A percentile compares a stretch with the other conserved stretches of the same genome.
phyloP scores from a whole-genome alignment of 2,888 invertebrate genomes.

The Arrhopalites spinosus region DNA sequence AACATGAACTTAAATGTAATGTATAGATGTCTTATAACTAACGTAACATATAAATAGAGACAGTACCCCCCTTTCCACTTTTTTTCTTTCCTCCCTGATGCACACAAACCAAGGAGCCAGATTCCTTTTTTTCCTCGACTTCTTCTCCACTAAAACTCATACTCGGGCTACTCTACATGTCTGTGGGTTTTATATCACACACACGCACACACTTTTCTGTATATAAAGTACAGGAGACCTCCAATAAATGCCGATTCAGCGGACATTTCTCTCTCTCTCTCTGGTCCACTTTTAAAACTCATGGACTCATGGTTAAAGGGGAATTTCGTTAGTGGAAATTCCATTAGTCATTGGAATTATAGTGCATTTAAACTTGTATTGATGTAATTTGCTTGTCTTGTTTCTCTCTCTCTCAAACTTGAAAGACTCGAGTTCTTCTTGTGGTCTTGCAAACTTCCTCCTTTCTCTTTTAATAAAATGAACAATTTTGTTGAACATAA shows the following conservation, averaged over 20 bases:
- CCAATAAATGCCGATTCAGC: constrained; percentile 31
- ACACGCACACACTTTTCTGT: background rate
- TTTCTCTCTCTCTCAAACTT: too few relatives aligned
- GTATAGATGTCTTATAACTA: too few relatives aligned
- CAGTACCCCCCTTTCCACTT: too few relatives aligned
- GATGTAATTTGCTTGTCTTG: background rate
- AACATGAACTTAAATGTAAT: too few relatives aligned
- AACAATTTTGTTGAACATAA: constrained; percentile 1
- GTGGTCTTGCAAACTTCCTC: background rate
- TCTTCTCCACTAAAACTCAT: background rate
- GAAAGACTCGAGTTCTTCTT: background rate
- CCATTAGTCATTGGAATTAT: background rate
- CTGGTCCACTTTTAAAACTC: background rate
- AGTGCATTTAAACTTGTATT: background rate
- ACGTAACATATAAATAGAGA: too few relatives aligned
- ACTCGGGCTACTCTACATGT: background rate
- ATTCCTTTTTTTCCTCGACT: background rate
- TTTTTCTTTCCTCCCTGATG: too few relatives aligned
- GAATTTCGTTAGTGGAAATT: background rate
- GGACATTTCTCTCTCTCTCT: background rate
- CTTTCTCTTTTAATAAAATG: background rate
- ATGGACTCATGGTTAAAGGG: background rate
- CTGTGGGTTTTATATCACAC: background rate
- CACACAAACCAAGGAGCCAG: too few relatives aligned
- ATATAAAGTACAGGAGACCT: background rate